Base-by-base conservation (phyloP, 1,140 invertebrate genomes). In the Cataglyphis hispanica region DNA sequence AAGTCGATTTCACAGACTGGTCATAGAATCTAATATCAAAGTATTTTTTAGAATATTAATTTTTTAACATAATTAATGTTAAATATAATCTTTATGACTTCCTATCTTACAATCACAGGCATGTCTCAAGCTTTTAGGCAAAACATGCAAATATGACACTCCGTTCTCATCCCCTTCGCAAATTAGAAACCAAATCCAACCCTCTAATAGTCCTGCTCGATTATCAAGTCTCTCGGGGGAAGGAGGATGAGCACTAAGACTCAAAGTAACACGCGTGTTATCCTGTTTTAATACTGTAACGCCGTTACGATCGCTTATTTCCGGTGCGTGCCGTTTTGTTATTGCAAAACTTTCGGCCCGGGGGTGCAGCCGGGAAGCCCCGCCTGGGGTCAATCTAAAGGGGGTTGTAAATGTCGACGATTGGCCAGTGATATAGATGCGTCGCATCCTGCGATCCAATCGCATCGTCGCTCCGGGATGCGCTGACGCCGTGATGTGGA, bases 361-460 rank as follows among this genome's bases (percentile, higher is more conserved):
- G 69, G 63, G 58, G 37, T 43, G 75, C 31, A 27, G 46, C 46
- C 16, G 13, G 31, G 34, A 93, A 91, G 93, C 94, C 81, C 93
- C 94, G 93, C 94, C 94, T 94, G 90, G 91, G 87, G 91, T 93
- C 91, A 92, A 93, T 93, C 92, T 86, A 85, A 92, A 91, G 93
- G 90, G 90, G 92, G 91, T 88, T 81, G 86, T 86, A 27, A 77
- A 50, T 37, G 19, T 31, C 11, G 67, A 2, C 78, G 89, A 93
- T 95, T 95, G 94, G 94, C 85, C 87, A 91, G 80, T 91, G 93
- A 92, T 95, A 95, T 94, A 93, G 93, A 94, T 94, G 93, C 92
- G 93, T 91, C 91, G 89, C 46, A 22, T 46, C 31, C 40, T 64
- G 11, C 53, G 63, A n/a, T 63, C 94, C 93, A 94, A 95, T 95